These are phyloP conservation scores for Congeria kusceri DNA, from an alignment of 2,888 invertebrate genomes.

Conservation along the genomic window DNA sequence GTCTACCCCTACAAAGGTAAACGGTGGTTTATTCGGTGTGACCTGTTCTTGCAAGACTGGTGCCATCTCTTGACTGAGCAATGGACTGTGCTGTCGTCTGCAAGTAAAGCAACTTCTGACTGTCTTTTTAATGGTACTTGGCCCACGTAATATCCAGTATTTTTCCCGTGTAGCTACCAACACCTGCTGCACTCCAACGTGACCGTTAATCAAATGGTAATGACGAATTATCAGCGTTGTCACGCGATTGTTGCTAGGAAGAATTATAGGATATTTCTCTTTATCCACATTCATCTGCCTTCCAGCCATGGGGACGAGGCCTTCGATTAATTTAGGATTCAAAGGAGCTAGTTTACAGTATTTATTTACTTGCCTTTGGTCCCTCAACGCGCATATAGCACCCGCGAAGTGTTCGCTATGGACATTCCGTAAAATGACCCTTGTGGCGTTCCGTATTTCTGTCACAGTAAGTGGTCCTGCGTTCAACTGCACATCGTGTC, in stretches of 20 bases:
- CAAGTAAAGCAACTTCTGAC: slow-evolving; percentile 14
- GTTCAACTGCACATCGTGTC: no score
- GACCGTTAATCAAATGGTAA: slow-evolving; percentile 10
- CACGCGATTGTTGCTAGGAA: no score
- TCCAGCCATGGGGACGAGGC: neutral
- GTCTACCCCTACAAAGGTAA: no score
- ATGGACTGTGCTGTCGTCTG: no score
- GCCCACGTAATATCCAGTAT: slow-evolving; percentile 10
- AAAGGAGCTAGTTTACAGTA: slow-evolving; percentile 17
- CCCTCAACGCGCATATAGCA: slow-evolving; percentile 15
- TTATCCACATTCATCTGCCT: neutral
- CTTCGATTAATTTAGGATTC: slow-evolving; percentile 20
- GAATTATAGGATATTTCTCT: neutral
- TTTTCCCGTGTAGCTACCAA: slow-evolving; percentile 10
- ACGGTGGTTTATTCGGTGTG: no score
- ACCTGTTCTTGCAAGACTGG: no score
- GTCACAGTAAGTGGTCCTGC: slow-evolving; percentile 17
- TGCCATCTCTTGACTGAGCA: no score
- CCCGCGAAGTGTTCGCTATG: neutral
- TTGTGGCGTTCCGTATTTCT: slow-evolving; percentile 21
- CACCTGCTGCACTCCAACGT: slow-evolving; percentile 18
- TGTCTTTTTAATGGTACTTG: slow-evolving; percentile 5
- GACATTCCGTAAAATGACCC: no score
- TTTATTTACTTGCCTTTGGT: slow-evolving; percentile 17
- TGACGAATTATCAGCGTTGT: slow-evolving; percentile 13